A percentile compares a stretch with the other conserved stretches of the same genome.
Evolutionary conservation across 2,797 vertebrate genomes (phyloP).

Genomic region (Chloroceryle inda): DNA sequence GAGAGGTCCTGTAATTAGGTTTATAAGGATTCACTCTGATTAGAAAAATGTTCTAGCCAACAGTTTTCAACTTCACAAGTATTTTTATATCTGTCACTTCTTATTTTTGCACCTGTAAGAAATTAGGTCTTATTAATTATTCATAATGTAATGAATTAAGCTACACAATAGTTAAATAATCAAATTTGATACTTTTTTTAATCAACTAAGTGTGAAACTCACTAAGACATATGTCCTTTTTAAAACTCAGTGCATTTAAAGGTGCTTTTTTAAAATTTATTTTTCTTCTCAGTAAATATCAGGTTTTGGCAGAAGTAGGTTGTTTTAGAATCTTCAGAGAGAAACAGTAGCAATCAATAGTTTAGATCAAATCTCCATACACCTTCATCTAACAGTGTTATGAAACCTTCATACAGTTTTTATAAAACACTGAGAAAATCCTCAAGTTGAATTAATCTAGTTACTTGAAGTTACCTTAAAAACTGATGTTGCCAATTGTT

Average conservation of each 20-base stretch:
- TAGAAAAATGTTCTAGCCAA: not conserved
- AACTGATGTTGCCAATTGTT: not conserved
- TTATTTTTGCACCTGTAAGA: slow-evolving; percentile 5
- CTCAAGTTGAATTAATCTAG: not conserved
- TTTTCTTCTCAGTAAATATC: not conserved
- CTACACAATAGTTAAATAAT: not conserved
- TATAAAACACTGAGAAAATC: not conserved
- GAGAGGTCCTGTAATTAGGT: not conserved
- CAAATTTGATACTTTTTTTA: not conserved
- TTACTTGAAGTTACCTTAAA: not conserved
- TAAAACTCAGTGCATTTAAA: not conserved
- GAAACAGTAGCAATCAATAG: not conserved
- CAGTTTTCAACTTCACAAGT: not conserved
- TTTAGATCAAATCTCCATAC: not conserved
- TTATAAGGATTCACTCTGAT: not conserved
- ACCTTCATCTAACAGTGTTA: not conserved
- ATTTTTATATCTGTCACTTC: not conserved
- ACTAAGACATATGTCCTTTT: not conserved
- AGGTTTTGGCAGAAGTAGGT: not conserved
- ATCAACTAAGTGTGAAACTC: not conserved
- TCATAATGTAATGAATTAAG: not conserved
- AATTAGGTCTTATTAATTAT: not conserved
- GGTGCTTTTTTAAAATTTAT: not conserved
- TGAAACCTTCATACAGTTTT: not conserved
- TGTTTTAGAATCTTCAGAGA: not conserved